Evolutionary conservation across 2,888 invertebrate species (phyloP), one percentile per base, ranked within the genome.

Genomic region (Drosophila buzzatii): DNA sequence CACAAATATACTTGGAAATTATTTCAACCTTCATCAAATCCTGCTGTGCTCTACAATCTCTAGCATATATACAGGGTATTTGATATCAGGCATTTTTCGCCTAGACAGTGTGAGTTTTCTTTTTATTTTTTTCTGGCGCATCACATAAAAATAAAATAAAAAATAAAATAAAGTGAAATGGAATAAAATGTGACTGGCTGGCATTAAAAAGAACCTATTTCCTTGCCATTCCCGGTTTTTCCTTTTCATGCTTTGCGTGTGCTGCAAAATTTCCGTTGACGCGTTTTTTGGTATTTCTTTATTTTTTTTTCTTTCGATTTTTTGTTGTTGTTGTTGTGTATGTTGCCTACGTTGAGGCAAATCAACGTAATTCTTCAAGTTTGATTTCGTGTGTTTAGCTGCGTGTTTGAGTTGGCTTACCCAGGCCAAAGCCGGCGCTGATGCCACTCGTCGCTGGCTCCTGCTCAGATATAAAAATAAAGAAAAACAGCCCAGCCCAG

Each of bases 301-400:
- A 23, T 23, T 9, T 12, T 27, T 44, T 27, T 39, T 1, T 27
- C 27, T 1, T 18, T 14, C 35, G 35, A 12, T 37, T 14, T n/a
- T 64, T 35, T n/a, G n/a, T n/a, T n/a, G n/a, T n/a, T n/a, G n/a
- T n/a, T n/a, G n/a, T n/a, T 14, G 20, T 33, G 20, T 60, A 27
- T 65, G 70, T 63, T 39, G 62, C 69, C 41, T 35, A 58, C 76
- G 79, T 84, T 81, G 65, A 79, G 77, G 75, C 66, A 82, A 86
- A 85, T 86, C 86, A 81, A 79, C 85, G 86, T 86, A 86, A 85
- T 85, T 86, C 72, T 79, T 85, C 81, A 86, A 85, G 85, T 85
- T 85, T 85, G 86, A 85, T 85, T 85, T 75, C 75, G 85, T 79
- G 77, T 82, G 84, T 64, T 85, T 82, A 81, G 82, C 86, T 73